phyloP scores from a whole-genome alignment of 2,113 vertebrate species.

The Gambusia affinis region DNA sequence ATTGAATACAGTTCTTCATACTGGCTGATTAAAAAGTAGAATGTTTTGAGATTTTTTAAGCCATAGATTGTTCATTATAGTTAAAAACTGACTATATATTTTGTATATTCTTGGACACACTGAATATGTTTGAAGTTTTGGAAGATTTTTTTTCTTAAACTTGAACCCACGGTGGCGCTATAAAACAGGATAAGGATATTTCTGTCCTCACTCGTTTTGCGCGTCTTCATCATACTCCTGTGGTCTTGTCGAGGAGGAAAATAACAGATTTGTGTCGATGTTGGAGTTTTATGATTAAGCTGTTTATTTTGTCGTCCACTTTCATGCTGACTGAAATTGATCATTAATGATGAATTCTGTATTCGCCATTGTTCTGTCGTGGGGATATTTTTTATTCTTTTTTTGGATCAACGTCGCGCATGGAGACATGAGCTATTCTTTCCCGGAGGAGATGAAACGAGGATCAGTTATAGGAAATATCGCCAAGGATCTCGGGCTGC shows the following conservation, averaged over 20 bases:
- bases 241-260: background rate
- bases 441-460: conserved; percentile 80
- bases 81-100: background rate
- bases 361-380: too few species aligned
- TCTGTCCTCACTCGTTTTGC: background rate
- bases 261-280: background rate
- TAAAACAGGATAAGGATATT: background rate
- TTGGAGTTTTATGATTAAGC: background rate
- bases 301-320: background rate
- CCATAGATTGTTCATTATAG: background rate
- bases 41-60: background rate
- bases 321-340: background rate
- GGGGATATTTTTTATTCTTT: too few species aligned
- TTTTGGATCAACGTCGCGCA: too few species aligned
- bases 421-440: conserved; percentile 77
- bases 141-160: background rate
- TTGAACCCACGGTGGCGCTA: background rate
- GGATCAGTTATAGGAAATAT: conserved; percentile 80
- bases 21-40: too few species aligned
- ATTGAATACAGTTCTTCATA: background rate
- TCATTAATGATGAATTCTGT: too few species aligned
- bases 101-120: background rate
- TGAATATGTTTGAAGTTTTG: background rate
- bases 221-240: background rate
- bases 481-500: conserved; percentile 79